phyloP scores from a whole-genome alignment of 2,797 vertebrate species.

The Phrynocephalus forsythii region DNA sequence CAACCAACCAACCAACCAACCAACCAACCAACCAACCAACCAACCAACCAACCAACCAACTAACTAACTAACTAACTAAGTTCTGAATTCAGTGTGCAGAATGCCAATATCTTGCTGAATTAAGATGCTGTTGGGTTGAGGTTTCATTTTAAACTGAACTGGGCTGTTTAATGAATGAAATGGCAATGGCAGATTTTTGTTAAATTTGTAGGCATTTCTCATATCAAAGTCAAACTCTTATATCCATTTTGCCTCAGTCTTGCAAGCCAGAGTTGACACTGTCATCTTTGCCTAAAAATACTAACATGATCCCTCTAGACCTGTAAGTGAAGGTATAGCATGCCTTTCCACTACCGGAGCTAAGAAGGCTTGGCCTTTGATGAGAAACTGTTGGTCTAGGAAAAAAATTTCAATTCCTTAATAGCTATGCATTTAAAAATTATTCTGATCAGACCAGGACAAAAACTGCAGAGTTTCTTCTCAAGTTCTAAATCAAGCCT shows the following conservation, averaged over 20 bases:
- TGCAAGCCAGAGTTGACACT: neutral
- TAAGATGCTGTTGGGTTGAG: neutral
- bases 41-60: no score
- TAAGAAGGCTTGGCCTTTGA: neutral
- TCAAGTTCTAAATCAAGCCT: neutral
- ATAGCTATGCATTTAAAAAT: neutral
- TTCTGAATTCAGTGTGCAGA: neutral
- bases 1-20: no score
- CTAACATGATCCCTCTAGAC: neutral
- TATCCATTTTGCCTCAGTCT: neutral
- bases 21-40: no score
- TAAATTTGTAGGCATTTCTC: slow-evolving; percentile 2
- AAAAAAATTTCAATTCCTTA: neutral
- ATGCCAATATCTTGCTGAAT: neutral
- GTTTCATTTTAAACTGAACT: neutral
- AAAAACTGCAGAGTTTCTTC: no score
- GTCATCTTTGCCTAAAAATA: neutral
- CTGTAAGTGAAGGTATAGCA: no score
- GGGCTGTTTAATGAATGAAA: neutral
- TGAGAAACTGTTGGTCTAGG: neutral
- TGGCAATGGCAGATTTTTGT: neutral
- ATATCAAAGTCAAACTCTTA: neutral
- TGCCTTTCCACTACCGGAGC: neutral
- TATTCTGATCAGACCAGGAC: neutral
- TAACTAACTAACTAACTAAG: no score